Evolutionary conservation across 2,888 invertebrate genomes (phyloP).

Genomic region (Torymus texanus): DNA sequence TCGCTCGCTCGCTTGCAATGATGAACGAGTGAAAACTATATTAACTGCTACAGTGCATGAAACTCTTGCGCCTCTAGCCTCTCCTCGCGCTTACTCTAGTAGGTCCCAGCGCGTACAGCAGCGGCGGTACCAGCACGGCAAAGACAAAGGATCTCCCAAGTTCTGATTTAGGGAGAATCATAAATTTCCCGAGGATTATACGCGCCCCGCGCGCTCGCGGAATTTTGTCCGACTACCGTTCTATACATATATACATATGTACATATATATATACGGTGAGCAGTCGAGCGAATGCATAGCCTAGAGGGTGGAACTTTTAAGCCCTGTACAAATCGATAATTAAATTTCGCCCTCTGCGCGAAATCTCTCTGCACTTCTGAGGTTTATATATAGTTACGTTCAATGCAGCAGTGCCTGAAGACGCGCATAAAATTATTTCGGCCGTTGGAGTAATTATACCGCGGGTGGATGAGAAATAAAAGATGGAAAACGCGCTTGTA

Average conservation of each 20-base stretch:
- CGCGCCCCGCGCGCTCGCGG: neutral
- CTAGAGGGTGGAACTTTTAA: slow-evolving; percentile 25
- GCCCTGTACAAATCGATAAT: slow-evolving; percentile 45
- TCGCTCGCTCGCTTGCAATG: slow-evolving; percentile 17
- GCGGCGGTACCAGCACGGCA: slow-evolving; percentile 13
- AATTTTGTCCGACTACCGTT: slow-evolving; percentile 39
- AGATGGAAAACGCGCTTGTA: too few relatives aligned
- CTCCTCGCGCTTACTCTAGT: neutral
- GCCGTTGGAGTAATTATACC: too few relatives aligned
- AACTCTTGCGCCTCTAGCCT: slow-evolving; percentile 23
- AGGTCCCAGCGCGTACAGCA: neutral
- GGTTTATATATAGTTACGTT: too few relatives aligned
- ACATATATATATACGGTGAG: neutral
- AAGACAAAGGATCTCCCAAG: slow-evolving; percentile 51
- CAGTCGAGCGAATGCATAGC: slow-evolving; percentile 1
- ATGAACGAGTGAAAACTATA: slow-evolving; percentile 53
- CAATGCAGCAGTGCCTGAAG: too few relatives aligned
- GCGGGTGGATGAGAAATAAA: too few relatives aligned
- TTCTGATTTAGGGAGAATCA: slow-evolving; percentile 54
- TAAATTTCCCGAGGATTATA: slow-evolving; percentile 52
- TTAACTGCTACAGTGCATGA: slow-evolving; percentile 47
- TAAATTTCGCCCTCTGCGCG: slow-evolving; percentile 26
- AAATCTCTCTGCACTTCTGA: neutral
- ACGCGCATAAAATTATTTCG: too few relatives aligned
- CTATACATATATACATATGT: neutral